phyloP scores from a whole-genome alignment of 2,888 invertebrate species.

The Andrena haemorrhoa region DNA sequence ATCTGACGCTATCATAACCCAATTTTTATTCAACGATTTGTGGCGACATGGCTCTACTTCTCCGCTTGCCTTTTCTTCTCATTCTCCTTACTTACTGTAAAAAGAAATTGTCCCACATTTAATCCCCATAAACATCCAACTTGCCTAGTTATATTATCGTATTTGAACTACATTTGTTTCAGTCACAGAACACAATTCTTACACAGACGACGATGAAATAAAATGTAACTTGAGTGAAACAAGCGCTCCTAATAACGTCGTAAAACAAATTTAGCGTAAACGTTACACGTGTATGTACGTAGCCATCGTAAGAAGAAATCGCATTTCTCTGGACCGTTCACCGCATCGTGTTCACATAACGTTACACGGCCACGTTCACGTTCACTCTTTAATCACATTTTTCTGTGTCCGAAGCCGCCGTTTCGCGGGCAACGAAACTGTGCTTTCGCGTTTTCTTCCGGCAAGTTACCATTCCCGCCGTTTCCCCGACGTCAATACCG shows the following conservation, averaged over 20 bases:
- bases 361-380: not conserved
- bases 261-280: not conserved
- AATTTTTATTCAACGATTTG: no score
- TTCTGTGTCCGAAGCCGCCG: slow-evolving; percentile 49
- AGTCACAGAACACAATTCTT: not conserved
- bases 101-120: no score
- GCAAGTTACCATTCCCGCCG: slow-evolving; percentile 53
- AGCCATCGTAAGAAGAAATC: slow-evolving; percentile 2
- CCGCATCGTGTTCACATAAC: not conserved
- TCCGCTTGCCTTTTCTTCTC: no score
- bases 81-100: no score
- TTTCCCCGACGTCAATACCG: slow-evolving; percentile 59
- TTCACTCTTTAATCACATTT: slow-evolving; percentile 66
- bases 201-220: not conserved
- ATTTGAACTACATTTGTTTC: not conserved
- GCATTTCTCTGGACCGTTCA: slow-evolving; percentile 2
- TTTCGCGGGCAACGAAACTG: slow-evolving; percentile 58
- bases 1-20: no score
- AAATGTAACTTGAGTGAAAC: not conserved
- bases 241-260: no score
- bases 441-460: slow-evolving; percentile 62
- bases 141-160: not conserved
- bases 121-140: no score
- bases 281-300: not conserved
- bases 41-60: no score